Base-by-base conservation (phyloP, 2,113 vertebrate genomes). In the Columba janthina region DNA sequence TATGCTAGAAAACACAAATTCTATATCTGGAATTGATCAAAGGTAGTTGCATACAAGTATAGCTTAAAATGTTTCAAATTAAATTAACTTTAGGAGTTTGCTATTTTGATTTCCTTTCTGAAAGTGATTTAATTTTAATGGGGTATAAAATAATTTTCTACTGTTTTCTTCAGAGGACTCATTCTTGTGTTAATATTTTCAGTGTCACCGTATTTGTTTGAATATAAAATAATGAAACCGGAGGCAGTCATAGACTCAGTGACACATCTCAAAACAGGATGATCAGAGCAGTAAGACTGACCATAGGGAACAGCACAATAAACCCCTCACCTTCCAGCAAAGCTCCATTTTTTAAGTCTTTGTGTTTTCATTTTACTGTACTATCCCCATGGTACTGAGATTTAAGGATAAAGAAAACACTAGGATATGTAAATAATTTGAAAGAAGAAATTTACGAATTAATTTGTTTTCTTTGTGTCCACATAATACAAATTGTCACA, bases 321-420 rank as follows among this genome's bases (percentile, higher is more conserved):
- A 69, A 91, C 36, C 0, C 0, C 12, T 40, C 20, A 29, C 75
- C 84, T 87, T 67, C 57, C 84, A 88, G 42, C 76, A 85, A 46
- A 92, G 48, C 80, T 91, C 61, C 11, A 32, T 10, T 54, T 51
- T 69, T 82, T 46, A 36, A 74, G 57, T 51, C 44, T 83, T 88
- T 92, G 56, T 89, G 71, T 90, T 71, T 88, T 90, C 36, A 62
- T 85, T 86, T 94, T 81, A 90, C 81, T 50, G 80, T 44, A 54
- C 19, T 87, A 51, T 60, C 42, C 32, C 42, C 38, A 58, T 21
- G 31, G 28, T 21, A 77, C 44, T 15, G 57, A 72, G 42, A 72
- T 53, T 58, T 80, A 75, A 54, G 73, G 51, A 54, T 42, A 96
- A 89, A 69, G 44, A 78, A 82, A 93, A n/a, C 31, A 57, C 19